Evolutionary conservation across 2,797 vertebrate species (phyloP).

Genomic region (Tapirus indicus): DNA sequence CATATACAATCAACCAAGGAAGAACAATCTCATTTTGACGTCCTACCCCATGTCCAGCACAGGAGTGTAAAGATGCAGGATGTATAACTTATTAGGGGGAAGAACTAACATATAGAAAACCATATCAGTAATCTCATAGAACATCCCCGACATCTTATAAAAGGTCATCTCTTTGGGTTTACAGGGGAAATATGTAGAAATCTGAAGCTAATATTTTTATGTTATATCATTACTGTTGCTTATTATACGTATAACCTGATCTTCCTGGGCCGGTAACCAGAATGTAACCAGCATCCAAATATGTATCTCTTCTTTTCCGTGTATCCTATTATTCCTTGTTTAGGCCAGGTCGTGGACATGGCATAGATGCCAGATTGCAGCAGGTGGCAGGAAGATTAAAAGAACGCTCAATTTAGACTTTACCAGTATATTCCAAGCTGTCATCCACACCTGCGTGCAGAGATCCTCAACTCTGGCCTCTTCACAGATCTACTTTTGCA

Average conservation of each 20-base stretch:
- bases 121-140: background rate
- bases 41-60: too few species aligned
- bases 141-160: background rate
- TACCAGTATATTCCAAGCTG: background rate
- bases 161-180: background rate
- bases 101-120: background rate
- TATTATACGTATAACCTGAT: background rate
- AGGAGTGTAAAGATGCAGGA: background rate
- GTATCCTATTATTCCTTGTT: background rate
- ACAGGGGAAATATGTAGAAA: background rate
- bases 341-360: background rate
- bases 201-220: background rate
- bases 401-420: constrained; percentile 37
- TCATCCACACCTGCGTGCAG: background rate
- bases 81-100: background rate
- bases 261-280: background rate
- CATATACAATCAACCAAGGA: background rate
- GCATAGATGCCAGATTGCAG: constrained; percentile 17
- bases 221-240: background rate
- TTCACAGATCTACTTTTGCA: background rate
- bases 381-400: constrained; percentile 19
- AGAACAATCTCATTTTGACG: background rate
- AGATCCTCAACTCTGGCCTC: constrained; percentile 16
- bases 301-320: background rate
- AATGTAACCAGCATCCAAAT: background rate